Evolutionary conservation across 2,888 invertebrate species (phyloP).

Genomic region (Aleiodes leptofemur): DNA sequence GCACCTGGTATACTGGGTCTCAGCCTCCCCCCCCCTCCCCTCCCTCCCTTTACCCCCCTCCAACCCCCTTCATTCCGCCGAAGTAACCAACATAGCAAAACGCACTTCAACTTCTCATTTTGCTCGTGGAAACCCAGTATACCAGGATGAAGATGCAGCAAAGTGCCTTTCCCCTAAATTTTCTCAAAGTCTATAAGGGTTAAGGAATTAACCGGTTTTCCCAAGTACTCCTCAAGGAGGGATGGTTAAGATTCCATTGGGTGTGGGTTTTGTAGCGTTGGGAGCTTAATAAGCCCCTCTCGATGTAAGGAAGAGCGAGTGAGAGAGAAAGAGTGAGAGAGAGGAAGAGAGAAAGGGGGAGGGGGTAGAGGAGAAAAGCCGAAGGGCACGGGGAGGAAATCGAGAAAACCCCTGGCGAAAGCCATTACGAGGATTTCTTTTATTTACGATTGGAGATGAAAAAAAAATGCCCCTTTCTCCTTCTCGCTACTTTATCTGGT

Average conservation of each 20-base stretch:
- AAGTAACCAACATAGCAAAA: slow-evolving; percentile 1
- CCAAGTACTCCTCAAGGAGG: slow-evolving; percentile 34
- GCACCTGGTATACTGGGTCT: slow-evolving; percentile 72
- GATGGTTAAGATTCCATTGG: slow-evolving; percentile 53
- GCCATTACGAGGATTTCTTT: slow-evolving; percentile 74
- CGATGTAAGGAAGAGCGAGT: slow-evolving; percentile 44
- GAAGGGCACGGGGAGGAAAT: slow-evolving; percentile 53
- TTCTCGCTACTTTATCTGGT: slow-evolving; percentile 32
- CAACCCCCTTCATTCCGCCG: slow-evolving; percentile 22
- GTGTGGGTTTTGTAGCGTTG: slow-evolving; percentile 27
- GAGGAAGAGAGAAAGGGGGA: background rate
- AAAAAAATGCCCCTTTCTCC: slow-evolving; percentile 51
- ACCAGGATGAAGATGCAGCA: slow-evolving; percentile 19
- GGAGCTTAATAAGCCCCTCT: slow-evolving; percentile 51
- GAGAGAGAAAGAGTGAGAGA: too few relatives aligned
- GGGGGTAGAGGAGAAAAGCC: slow-evolving; percentile 40
- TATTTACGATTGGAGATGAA: slow-evolving; percentile 70
- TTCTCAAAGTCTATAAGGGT: slow-evolving; percentile 72
- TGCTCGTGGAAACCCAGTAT: slow-evolving; percentile 24
- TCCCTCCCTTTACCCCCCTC: slow-evolving; percentile 25
- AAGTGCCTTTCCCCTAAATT: slow-evolving; percentile 67
- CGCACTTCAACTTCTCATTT: slow-evolving; percentile 29
- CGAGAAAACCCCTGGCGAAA: slow-evolving; percentile 65
- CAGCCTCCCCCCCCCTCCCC: slow-evolving; percentile 19
- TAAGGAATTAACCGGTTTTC: slow-evolving; percentile 70